A percentile compares a stretch with the other conserved stretches of the same genome.
phyloP scores from a whole-genome alignment of 92 coral and sea anemone genomes.

The Ricordea florida region DNA sequence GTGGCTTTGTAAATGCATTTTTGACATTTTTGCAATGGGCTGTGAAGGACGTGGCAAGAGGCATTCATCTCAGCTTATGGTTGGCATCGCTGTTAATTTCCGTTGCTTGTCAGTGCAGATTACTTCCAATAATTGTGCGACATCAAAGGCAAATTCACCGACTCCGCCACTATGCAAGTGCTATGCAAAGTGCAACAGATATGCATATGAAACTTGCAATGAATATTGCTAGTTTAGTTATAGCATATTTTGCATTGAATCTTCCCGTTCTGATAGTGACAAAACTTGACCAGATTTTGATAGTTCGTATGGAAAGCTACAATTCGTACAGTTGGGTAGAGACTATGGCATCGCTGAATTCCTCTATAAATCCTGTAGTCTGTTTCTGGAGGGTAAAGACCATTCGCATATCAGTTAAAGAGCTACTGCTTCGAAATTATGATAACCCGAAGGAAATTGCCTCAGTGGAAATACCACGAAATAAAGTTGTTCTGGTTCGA shows the following conservation, averaged over 20 bases:
- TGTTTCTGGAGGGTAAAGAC: too few relatives aligned
- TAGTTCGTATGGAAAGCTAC: conserved; percentile 15
- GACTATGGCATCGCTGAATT: conserved; percentile 62
- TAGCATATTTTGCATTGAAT: conserved; percentile 56
- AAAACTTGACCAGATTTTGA: conserved; percentile 36
- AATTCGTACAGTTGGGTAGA: conserved; percentile 78
- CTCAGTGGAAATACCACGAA: too few relatives aligned
- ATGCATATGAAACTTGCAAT: conserved; percentile 61
- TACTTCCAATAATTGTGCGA: conserved; percentile 54
- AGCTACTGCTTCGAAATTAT: too few relatives aligned
- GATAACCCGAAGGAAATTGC: too few relatives aligned
- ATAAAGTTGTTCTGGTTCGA: too few relatives aligned
- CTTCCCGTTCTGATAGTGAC: conserved; percentile 64
- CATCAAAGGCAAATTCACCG: conserved; percentile 66
- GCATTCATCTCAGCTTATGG: conserved; percentile 62
- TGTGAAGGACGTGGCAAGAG: conserved; percentile 55
- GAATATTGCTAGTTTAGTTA: conserved; percentile 58
- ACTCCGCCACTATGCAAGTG: not conserved
- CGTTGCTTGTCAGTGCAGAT: conserved; percentile 41
- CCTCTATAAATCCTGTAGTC: too few relatives aligned
- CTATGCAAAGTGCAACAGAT: not conserved
- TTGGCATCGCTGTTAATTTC: conserved; percentile 45
- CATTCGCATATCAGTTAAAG: too few relatives aligned
- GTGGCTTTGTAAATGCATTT: conserved; percentile 38
- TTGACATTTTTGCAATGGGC: conserved; percentile 76